These are phyloP conservation scores for Cacoxenus indagator DNA, from an alignment of 2,888 invertebrate species.

Conservation along the genomic window DNA sequence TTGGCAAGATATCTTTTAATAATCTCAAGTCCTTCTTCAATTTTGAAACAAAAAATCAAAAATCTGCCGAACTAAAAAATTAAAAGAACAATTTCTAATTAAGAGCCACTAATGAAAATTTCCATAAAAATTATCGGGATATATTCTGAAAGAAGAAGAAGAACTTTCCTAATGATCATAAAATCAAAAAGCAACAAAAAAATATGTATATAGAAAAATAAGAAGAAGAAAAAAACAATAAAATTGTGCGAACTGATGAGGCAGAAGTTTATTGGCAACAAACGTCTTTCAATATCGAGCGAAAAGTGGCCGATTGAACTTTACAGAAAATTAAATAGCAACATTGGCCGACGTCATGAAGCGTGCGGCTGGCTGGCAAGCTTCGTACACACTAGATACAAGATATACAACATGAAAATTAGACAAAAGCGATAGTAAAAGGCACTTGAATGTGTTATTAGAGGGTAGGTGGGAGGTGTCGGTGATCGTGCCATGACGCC, in stretches of 20 bases:
- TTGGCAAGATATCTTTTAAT: too few relatives aligned
- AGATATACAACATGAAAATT: neutral
- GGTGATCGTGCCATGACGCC: too few relatives aligned
- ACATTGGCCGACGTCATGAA: constrained; percentile 8
- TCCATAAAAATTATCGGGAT: constrained; percentile 32
- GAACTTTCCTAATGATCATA: constrained; percentile 20
- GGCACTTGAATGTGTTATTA: too few relatives aligned
- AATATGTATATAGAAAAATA: constrained; percentile 15
- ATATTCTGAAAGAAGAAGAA: neutral
- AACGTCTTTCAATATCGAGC: neutral
- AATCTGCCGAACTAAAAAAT: neutral
- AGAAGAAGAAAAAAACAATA: neutral
- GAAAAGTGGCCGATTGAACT: constrained; percentile 19
- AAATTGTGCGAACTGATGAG: neutral
- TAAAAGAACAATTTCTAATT: neutral
- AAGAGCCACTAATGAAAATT: constrained; percentile 35
- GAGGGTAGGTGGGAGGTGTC: too few relatives aligned
- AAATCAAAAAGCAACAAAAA: constrained; percentile 20
- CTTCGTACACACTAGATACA: neutral
- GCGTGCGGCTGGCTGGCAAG: neutral
- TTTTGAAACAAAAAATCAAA: neutral
- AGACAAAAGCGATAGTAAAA: too few relatives aligned
- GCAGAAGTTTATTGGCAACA: constrained; percentile 6
- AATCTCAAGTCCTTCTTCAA: neutral
- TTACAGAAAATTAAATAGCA: constrained; percentile 12